Conservation (phyloP, 2,113 vertebrate genomes). For the Barbus barbus region DNA sequence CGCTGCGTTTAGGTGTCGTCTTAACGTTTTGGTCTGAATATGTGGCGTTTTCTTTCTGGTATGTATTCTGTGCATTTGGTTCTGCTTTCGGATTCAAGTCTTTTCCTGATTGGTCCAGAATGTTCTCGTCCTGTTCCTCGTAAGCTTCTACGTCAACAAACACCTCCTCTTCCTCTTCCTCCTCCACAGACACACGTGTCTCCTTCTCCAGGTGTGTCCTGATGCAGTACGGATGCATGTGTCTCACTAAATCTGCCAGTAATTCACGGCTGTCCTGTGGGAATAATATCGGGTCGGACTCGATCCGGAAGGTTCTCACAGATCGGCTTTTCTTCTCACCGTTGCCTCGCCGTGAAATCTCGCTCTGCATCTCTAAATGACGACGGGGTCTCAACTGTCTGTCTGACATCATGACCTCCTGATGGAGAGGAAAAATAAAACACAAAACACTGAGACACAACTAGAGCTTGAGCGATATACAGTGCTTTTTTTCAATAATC, state of each 20-base stretch:
- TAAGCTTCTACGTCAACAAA: constrained; percentile 46
- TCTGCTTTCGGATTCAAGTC: neutral
- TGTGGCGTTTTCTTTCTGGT: no score
- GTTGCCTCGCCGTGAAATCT: constrained; percentile 70
- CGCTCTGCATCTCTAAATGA: neutral
- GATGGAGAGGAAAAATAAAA: constrained; percentile 54
- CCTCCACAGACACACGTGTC: neutral
- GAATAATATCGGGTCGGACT: constrained; percentile 15
- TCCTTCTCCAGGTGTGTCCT: constrained; percentile 76
- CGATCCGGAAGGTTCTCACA: constrained; percentile 37
- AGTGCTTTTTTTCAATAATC: no score
- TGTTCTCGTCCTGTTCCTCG: neutral
- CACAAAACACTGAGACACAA: neutral
- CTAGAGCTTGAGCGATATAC: no score
- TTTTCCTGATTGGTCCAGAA: neutral
- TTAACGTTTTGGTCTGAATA: no score
- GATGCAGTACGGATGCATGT: constrained; percentile 91
- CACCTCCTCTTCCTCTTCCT: constrained; percentile 17
- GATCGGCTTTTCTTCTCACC: constrained; percentile 73
- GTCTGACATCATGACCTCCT: constrained; percentile 54
- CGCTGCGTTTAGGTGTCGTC: constrained; percentile 47
- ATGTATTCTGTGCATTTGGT: neutral
- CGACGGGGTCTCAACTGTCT: constrained; percentile 56
- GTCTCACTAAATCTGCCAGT: constrained; percentile 84
- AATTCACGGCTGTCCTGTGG: constrained; percentile 64